Evolutionary conservation across 1,140 invertebrate species (phyloP), one percentile per base, ranked within the genome.

Genomic region (Riptortus pedestris): DNA sequence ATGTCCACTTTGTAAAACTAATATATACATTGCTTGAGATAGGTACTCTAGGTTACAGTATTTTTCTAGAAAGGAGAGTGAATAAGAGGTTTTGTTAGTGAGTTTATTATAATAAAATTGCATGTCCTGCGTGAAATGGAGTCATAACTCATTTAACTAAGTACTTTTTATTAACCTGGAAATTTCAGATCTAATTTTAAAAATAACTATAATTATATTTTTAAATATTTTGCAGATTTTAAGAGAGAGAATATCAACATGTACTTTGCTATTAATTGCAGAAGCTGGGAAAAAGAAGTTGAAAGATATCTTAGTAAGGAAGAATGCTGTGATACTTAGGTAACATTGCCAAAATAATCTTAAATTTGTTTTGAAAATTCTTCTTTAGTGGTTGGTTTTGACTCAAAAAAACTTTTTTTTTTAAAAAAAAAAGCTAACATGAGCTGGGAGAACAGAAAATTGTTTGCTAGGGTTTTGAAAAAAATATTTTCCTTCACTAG

Each of bases 211-310:
- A 38, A 38, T 38, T 38, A 38, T n/a, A n/a, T n/a, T n/a, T n/a
- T n/a, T n/a, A n/a, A n/a, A n/a, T n/a, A n/a, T n/a, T n/a, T 71
- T 72, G 27, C 69, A 87, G 86, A 77, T 88, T 67, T 80, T 92
- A 18, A 79, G 86, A 3, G 88, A 92, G 70, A 78, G 85, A 71
- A 81, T 93, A 59, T 91, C 89, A 1, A 90, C 89, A 0, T 79
- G 84, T 0, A 91, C 88, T 1, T 77, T 90, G 14, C 72, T 93
- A 27, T 74, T 91, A n/a, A 75, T 91, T 22, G 86, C 83, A 0
- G 77, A 79, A 38, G 81, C 80, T 1, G 82, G 81, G 2, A 20
- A 24, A 9, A 81, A 81, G 62, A 82, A 82, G 66, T 74, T 93
- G 24, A 74, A 77, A 31, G 77, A 77, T 33, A 75, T 92, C 0